A percentile compares a stretch with the other conserved stretches of the same genome.
These are phyloP conservation scores for Artibeus jamaicensis DNA, from an alignment of 2,797 vertebrate genomes.

Conservation along the genomic window DNA sequence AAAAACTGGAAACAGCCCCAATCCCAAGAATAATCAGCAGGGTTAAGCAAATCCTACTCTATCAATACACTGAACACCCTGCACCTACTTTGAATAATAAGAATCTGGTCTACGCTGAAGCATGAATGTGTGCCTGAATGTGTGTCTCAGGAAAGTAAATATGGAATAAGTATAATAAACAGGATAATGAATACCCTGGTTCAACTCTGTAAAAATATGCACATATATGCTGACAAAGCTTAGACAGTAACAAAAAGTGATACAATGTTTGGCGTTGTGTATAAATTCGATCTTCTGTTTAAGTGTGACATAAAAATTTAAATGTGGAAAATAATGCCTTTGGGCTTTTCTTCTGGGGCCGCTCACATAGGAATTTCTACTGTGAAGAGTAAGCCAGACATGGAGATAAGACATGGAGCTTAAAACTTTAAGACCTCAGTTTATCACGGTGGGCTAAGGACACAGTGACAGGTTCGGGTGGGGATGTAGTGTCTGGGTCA, in stretches of 20 bases:
- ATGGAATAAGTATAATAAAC: neutral
- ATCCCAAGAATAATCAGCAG: neutral
- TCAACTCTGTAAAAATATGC: neutral
- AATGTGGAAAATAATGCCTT: neutral
- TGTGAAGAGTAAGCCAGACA: neutral
- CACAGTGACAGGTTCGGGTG: neutral
- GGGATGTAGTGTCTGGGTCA: neutral
- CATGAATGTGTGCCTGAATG: neutral
- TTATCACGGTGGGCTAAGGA: neutral
- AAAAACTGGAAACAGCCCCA: conserved; percentile 33
- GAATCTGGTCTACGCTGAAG: neutral
- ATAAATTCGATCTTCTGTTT: neutral
- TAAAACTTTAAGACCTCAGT: neutral
- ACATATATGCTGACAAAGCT: neutral
- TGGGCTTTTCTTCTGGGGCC: neutral
- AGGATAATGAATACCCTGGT: neutral
- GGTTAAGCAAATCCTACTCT: neutral
- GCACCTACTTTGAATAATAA: neutral
- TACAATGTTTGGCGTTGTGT: neutral
- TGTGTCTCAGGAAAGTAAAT: neutral
- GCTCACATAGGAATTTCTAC: neutral
- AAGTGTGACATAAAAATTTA: neutral
- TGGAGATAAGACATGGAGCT: neutral
- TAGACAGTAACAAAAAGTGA: neutral
- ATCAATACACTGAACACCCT: neutral